These are phyloP conservation scores for Coccyzus lansbergi DNA, from an alignment of 2,797 vertebrate genomes.

Conservation along the genomic window DNA sequence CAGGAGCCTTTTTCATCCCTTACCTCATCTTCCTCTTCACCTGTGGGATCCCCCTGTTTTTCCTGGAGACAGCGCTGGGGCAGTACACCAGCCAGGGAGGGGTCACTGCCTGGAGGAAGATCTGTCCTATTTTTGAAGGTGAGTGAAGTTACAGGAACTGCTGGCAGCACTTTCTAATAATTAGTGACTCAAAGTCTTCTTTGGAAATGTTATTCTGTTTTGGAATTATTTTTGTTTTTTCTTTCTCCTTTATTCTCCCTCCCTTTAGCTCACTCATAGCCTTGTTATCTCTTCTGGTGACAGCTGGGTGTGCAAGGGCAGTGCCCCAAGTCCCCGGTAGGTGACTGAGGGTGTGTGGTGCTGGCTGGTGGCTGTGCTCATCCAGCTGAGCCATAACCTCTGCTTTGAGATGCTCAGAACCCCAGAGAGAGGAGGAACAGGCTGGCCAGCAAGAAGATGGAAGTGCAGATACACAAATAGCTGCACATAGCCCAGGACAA, in stretches of 20 bases:
- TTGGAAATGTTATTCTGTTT: not conserved
- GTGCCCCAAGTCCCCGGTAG: accelerated
- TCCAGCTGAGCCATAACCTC: accelerated
- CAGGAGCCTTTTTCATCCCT: constrained; percentile 94
- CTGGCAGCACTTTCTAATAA: not conserved
- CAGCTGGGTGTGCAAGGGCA: not conserved
- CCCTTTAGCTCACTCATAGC: not conserved
- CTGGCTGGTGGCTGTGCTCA: not conserved
- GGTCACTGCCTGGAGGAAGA: constrained; percentile 93
- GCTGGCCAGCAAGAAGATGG: not conserved
- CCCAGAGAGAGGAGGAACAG: not conserved
- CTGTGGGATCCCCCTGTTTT: constrained; percentile 91
- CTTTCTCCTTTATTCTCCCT: not conserved
- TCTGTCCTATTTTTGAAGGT: constrained; percentile 95
- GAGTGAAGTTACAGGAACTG: constrained; percentile 12
- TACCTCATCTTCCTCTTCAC: constrained; percentile 91
- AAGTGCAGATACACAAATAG: not conserved
- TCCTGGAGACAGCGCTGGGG: constrained; percentile 92
- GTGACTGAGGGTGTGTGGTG: not conserved
- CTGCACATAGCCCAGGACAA: not conserved
- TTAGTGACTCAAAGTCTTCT: not conserved
- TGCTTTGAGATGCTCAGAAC: not conserved
- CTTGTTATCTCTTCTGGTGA: not conserved
- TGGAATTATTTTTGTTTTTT: no score
- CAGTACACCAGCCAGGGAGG: constrained; percentile 94